Percentiles rank a stretch among this genome's conserved stretches.
These are phyloP conservation scores for Cervus canadensis DNA, from an alignment of 2,113 vertebrate genomes.

Conservation along the genomic window DNA sequence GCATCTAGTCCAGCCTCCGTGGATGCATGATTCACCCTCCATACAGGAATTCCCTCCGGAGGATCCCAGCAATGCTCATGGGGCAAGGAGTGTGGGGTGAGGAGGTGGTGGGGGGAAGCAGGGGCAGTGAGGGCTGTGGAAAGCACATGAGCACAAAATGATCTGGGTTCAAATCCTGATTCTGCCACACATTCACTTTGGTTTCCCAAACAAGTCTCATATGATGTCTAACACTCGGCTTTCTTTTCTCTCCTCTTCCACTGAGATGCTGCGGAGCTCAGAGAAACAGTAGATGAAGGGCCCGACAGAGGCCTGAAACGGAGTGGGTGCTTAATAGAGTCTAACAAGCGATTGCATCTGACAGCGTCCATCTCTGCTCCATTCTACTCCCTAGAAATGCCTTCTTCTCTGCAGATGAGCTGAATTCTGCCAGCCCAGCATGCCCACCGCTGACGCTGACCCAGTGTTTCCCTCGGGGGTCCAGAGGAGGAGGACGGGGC, in stretches of 20 bases:
- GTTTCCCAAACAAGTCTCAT: not conserved
- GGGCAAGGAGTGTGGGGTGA: not conserved
- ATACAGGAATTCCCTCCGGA: not conserved
- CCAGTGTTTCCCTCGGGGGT: not conserved
- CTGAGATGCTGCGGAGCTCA: not conserved
- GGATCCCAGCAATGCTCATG: too few relatives aligned
- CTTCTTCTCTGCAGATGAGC: not conserved
- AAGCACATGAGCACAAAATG: not conserved
- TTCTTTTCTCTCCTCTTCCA: not conserved
- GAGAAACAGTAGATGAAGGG: not conserved
- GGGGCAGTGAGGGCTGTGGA: accelerated
- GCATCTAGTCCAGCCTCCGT: not conserved
- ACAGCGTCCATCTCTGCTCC: not conserved
- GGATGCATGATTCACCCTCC: not conserved
- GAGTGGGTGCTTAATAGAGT: not conserved
- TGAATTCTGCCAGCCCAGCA: not conserved
- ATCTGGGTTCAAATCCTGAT: not conserved
- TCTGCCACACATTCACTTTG: not conserved
- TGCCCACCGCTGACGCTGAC: not conserved
- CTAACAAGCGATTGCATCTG: not conserved
- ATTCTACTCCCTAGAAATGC: not conserved
- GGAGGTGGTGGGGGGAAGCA: accelerated
- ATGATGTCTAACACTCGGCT: not conserved
- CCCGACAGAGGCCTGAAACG: not conserved
- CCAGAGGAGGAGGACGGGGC: not conserved